Conservation (phyloP, 1,140 invertebrate genomes). For the Diorhabda carinulata region DNA sequence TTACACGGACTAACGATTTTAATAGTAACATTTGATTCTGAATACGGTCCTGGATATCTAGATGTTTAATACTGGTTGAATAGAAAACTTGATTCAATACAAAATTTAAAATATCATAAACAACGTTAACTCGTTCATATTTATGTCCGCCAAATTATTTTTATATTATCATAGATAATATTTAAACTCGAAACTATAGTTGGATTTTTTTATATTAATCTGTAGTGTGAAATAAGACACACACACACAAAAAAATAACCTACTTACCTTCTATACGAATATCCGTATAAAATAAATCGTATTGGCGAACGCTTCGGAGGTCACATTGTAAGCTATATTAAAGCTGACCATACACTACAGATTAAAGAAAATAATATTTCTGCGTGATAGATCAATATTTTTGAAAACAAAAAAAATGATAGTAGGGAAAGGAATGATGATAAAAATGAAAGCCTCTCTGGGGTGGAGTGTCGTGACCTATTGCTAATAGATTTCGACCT, state of each 20-base stretch:
- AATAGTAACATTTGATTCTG: neutral
- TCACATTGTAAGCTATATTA: constrained; percentile 17
- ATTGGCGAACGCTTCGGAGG: constrained; percentile 10
- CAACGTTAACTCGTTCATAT: constrained; percentile 7
- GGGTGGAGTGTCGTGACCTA: neutral
- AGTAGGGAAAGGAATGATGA: neutral
- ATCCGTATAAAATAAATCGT: constrained; percentile 19
- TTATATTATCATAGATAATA: constrained; percentile 14
- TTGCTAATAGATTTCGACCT: neutral
- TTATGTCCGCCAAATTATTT: constrained; percentile 19
- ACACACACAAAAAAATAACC: constrained; percentile 12
- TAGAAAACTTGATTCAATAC: no score
- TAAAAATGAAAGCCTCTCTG: neutral
- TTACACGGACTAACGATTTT: neutral
- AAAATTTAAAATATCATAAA: no score
- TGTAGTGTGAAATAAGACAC: no score
- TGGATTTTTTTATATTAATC: no score
- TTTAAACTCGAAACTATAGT: neutral
- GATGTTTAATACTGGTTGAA: neutral
- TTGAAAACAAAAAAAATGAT: neutral
- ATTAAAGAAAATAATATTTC: neutral
- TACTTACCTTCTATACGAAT: constrained; percentile 14
- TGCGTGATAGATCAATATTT: neutral
- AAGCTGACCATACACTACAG: constrained; percentile 11
- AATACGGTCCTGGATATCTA: neutral